These are phyloP conservation scores for Nannobrachium achirus DNA, from an alignment of 2,113 vertebrate species.

Conservation along the genomic window DNA sequence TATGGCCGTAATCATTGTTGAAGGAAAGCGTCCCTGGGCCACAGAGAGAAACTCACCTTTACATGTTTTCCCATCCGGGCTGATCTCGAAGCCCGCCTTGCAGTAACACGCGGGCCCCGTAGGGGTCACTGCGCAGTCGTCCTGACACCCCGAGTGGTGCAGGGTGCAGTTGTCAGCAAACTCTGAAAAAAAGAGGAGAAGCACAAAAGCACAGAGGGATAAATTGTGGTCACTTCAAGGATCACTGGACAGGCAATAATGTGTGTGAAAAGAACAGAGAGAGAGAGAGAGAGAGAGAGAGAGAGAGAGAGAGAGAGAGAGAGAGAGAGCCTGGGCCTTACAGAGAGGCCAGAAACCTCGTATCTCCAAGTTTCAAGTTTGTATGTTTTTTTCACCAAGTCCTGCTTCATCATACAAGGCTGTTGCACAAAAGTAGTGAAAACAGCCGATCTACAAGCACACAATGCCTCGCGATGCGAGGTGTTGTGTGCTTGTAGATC, in stretches of 20 bases:
- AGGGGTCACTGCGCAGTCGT: conserved; percentile 87
- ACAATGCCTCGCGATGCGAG: too few relatives aligned
- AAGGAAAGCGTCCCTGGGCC: too few relatives aligned
- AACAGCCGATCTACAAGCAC: too few relatives aligned
- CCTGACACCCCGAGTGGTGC: conserved; percentile 78
- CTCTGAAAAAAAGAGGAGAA: conserved; percentile 71
- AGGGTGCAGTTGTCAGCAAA: conserved; percentile 84
- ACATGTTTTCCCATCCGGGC: conserved; percentile 86
- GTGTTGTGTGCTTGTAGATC: too few relatives aligned
- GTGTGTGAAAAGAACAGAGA: not conserved
- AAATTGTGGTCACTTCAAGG: not conserved
- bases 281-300: too few relatives aligned
- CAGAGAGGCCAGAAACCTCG: not conserved
- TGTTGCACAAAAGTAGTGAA: too few relatives aligned
- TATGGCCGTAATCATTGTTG: too few relatives aligned
- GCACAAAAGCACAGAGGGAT: not conserved
- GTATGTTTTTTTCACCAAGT: too few relatives aligned
- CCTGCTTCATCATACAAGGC: too few relatives aligned
- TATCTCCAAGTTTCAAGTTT: too few relatives aligned
- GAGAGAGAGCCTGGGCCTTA: not conserved
- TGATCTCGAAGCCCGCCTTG: conserved; percentile 88
- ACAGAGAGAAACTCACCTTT: conserved; percentile 84
- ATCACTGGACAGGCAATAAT: not conserved
- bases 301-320: not conserved
- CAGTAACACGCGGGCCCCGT: conserved; percentile 88